Evolutionary conservation across 2,888 invertebrate genomes (phyloP), one percentile per base, ranked within the genome.

Genomic region (Drosophila glabriapex): DNA sequence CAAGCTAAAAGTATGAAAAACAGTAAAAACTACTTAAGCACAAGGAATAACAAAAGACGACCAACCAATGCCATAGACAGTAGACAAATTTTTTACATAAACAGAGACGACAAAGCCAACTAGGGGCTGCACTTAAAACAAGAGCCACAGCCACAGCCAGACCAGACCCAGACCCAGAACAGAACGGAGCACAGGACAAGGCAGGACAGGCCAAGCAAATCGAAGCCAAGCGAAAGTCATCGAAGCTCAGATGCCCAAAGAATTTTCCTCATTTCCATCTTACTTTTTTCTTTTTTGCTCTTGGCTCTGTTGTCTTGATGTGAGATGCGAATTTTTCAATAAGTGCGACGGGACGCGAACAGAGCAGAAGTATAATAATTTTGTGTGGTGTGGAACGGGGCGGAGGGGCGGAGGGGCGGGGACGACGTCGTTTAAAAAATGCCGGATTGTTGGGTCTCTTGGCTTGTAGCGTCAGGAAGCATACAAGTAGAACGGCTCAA

Each of bases 21-120:
- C 90, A 91, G 91, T 76, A 89, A 81, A 87, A 88, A 88, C 91
- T 88, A 91, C 88, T 88, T 91, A 91, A 89, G 91, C 86, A 82
- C 88, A 87, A 91, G 75, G 78, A 87, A 87, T 90, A 90, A 87
- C 87, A 87, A 86, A 84, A 89, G 90, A 75, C 58, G 62, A 56
- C 68, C 53, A 46, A 60, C 55, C 59, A 56, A 50, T 73, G 72
- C 76, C 79, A 50, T 61, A 64, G 78, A 68, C 68, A 68, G 85
- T 70, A 88, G 88, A 88, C 89, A 85, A 90, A 85, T 91, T 91
- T 88, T 91, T 91, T 91, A 90, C 91, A 88, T 88, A 88, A 91
- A 88, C 83, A 88, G 78, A 89, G 86, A 89, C 87, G 85, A 90
- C 86, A 86, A 86, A 90, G 89, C 85, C 90, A 90, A 89, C 89